These are phyloP conservation scores for Choloepus hoffmanni DNA, from an alignment of 2,113 vertebrate genomes.

Conservation along the genomic window DNA sequence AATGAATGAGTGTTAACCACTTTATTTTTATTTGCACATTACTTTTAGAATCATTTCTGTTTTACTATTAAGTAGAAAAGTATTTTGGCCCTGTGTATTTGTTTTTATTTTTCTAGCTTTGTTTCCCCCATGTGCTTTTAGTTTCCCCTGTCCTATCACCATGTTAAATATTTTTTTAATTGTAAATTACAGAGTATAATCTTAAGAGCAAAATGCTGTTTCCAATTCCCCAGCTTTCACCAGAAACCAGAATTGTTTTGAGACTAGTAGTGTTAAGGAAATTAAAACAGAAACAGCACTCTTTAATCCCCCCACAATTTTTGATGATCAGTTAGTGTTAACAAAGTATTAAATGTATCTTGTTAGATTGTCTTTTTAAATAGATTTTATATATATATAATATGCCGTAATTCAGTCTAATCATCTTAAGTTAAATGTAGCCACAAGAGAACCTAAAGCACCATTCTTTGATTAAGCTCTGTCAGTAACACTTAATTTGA, in stretches of 20 bases:
- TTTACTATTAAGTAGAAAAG: not conserved
- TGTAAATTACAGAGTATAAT: not conserved
- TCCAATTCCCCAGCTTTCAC: not conserved
- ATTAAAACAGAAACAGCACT: not conserved
- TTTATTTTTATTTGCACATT: constrained; percentile 33
- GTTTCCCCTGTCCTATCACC: not conserved
- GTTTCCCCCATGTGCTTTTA: constrained; percentile 17
- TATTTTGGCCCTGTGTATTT: constrained; percentile 37
- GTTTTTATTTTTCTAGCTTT: constrained; percentile 55
- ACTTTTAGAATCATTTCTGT: constrained; percentile 28
- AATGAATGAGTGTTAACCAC: constrained; percentile 36
- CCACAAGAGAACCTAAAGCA: not conserved
- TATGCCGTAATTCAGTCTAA: not conserved
- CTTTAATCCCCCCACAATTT: not conserved
- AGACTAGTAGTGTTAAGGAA: not conserved
- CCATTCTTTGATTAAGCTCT: not conserved
- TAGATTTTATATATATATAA: not conserved
- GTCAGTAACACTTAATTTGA: not conserved
- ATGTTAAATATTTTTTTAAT: not conserved
- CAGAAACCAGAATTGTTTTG: not conserved
- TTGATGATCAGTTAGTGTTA: not conserved
- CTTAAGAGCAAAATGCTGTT: not conserved
- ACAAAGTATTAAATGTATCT: not conserved
- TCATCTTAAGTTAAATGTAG: not conserved
- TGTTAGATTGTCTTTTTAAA: constrained; percentile 29